Percentiles rank a stretch among this genome's conserved stretches.
Evolutionary conservation across 2,797 vertebrate species (phyloP).

Genomic region (Halcyon smyrnensis): DNA sequence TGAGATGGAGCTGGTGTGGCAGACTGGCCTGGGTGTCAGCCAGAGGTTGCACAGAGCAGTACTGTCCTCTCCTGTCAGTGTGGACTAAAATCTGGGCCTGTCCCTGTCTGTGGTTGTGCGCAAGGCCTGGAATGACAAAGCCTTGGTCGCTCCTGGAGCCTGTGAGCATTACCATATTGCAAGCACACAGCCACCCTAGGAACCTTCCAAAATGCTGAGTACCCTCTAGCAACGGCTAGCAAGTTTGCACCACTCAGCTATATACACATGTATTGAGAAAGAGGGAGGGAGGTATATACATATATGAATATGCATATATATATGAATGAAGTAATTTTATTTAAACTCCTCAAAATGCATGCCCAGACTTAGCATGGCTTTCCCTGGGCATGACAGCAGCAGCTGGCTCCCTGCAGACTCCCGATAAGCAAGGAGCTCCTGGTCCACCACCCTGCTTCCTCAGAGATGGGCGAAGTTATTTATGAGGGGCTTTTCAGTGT

Average conservation of each 20-base stretch:
- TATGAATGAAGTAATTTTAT: neutral
- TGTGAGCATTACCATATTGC: accelerated
- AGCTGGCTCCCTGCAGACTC: neutral
- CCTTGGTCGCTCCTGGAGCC: neutral
- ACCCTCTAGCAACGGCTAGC: neutral
- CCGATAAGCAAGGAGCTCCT: neutral
- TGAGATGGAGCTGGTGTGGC: neutral
- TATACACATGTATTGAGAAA: accelerated
- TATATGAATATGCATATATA: neutral
- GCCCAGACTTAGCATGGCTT: neutral
- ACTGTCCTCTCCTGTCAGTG: neutral
- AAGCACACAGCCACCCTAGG: neutral
- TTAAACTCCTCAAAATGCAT: neutral
- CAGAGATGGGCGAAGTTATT: neutral
- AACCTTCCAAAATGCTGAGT: neutral
- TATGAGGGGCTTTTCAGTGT: neutral
- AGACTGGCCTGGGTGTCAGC: neutral
- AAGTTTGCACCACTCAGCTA: neutral
- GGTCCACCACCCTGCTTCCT: neutral
- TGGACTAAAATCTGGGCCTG: neutral
- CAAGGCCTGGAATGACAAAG: neutral
- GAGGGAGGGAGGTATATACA: neutral
- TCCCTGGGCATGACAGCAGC: neutral
- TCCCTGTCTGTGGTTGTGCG: accelerated
- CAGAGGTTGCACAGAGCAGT: neutral